Base-by-base conservation (phyloP, 1,140 invertebrate species). In the Drosophila gunungcola region DNA sequence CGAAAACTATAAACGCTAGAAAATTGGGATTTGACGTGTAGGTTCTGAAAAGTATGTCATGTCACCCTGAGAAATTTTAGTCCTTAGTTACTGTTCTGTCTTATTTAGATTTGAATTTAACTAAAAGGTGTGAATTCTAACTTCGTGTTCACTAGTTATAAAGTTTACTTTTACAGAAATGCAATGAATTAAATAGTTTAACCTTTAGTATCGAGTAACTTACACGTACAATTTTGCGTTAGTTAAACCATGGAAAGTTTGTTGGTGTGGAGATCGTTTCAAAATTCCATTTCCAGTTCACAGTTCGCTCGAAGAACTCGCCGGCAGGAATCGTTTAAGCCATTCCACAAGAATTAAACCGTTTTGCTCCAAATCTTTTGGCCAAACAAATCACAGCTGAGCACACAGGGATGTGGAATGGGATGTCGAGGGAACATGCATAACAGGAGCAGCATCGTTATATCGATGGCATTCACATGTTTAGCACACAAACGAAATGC, bases 401-500 rank as follows among this genome's bases (percentile, higher is more conserved):
- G 74, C 64, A 60, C 52, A 70, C 76, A 83, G 62, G 53, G 43
- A 16, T 34, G 21, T 27, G 36, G 13, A 51, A 7, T 9, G 16
- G 7, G 34, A 43, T 4, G 6, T 9, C 7, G 12, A 11, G 52
- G 52, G 52, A 56, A 45, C 51, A 77, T 80, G 78, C 73, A 81
- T 70, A 78, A 65, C 65, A 69, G 81, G 73, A 74, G 82, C 63
- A 88, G 77, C 75, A 78, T 78, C 83, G 78, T 75, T 78, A 86
- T 82, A 88, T 86, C 82, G 70, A 88, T 88, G 69, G 78, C 83
- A 82, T 88, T 83, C 82, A 83, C 79, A 86, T 86, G 79, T 88
- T 86, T 86, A 79, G 82, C 83, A 86, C 83, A 88, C 82, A 86
- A 88, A 83, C 82, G 58, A 86, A 86, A 88, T 86, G 82, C 83